Evolutionary conservation across 2,113 vertebrate species (phyloP).

Genomic region (Bujurquina vittata): DNA sequence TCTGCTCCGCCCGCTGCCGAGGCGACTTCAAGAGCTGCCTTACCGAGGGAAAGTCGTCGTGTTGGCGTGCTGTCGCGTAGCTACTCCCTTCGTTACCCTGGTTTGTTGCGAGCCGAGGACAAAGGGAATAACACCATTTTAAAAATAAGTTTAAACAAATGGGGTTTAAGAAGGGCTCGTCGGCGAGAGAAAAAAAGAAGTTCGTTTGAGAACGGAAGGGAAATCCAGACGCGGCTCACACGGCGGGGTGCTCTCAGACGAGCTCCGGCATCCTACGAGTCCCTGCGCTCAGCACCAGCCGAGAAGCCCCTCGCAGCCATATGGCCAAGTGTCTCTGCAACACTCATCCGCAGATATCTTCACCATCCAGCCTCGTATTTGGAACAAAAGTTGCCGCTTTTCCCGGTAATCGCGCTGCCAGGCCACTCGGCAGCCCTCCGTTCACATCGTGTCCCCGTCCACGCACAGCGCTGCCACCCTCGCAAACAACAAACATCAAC

Average conservation of each 20-base stretch:
- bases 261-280: conserved; percentile 63
- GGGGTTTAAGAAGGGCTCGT: conserved; percentile 11
- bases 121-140: conserved; percentile 69
- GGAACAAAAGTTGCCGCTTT: conserved; percentile 46
- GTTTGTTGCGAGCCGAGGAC: conserved; percentile 67
- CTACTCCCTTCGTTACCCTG: conserved; percentile 69
- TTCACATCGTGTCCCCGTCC: conserved; percentile 27
- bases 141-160: conserved; percentile 18
- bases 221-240: conserved; percentile 31
- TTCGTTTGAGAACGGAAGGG: background rate
- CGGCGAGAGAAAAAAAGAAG: background rate
- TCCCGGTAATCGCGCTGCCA: conserved; percentile 20
- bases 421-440: conserved; percentile 42
- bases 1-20: conserved; percentile 24
- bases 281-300: conserved; percentile 17
- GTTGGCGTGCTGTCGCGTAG: conserved; percentile 65
- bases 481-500: conserved; percentile 68
- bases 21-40: conserved; percentile 41
- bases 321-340: conserved; percentile 18
- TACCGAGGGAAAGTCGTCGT: conserved; percentile 63
- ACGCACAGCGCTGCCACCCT: conserved; percentile 55
- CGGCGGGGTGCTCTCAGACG: conserved; percentile 46
- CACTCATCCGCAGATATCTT: background rate
- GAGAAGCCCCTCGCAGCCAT: conserved; percentile 15
- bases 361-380: conserved; percentile 10